These are phyloP conservation scores for Chloropsis hardwickii DNA, from an alignment of 2,113 vertebrate species.

Conservation along the genomic window DNA sequence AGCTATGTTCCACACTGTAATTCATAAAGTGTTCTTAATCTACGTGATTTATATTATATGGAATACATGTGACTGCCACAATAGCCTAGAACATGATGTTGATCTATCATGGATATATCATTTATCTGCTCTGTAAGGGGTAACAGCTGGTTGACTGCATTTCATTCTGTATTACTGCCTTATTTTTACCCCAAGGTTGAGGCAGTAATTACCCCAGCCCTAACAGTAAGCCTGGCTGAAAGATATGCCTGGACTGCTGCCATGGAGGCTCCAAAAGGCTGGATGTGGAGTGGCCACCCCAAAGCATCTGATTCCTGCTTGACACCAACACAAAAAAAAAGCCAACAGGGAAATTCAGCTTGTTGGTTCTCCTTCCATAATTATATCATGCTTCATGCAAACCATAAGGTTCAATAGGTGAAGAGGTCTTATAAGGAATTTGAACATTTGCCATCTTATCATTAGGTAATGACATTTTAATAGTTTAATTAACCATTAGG, in stretches of 20 bases:
- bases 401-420: conserved; percentile 13
- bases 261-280: background rate
- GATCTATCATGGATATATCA: background rate
- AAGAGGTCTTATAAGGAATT: conserved; percentile 24
- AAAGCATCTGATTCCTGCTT: background rate
- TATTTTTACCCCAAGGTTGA: background rate
- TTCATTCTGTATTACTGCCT: background rate
- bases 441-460: conserved; percentile 30
- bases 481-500: conserved; percentile 42
- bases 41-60: background rate
- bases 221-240: background rate
- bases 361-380: background rate
- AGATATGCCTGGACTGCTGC: background rate
- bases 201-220: background rate
- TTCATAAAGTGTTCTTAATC: background rate
- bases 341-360: background rate
- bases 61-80: background rate
- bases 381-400: background rate
- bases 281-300: background rate
- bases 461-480: conserved; percentile 53
- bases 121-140: background rate
- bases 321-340: background rate
- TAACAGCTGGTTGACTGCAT: background rate
- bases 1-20: background rate
- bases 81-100: background rate